Conservation (phyloP, 1,140 invertebrate genomes). For the Pogonognathellus flavescens region DNA sequence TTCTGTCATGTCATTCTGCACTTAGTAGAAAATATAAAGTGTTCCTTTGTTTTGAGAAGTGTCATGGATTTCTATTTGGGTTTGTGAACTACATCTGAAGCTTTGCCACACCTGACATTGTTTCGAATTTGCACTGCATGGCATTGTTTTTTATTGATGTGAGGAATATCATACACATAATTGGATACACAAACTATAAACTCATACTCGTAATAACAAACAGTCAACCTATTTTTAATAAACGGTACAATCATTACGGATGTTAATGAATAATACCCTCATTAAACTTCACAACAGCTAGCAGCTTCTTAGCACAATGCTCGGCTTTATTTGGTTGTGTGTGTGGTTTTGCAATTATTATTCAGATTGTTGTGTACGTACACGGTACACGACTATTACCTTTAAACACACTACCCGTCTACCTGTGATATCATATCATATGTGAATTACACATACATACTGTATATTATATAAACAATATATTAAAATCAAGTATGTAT, state of each 20-base stretch:
- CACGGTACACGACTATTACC: too few relatives aligned
- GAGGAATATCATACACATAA: slow-evolving; percentile 15
- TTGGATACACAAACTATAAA: slow-evolving; percentile 11
- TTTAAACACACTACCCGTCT: too few relatives aligned
- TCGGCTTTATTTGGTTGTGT: too few relatives aligned
- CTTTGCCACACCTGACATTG: slow-evolving; percentile 44
- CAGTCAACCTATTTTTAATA: slow-evolving; percentile 42
- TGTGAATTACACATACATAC: too few relatives aligned
- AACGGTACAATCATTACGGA: slow-evolving; percentile 39
- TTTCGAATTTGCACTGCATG: slow-evolving; percentile 17
- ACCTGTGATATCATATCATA: too few relatives aligned
- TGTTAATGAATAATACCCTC: slow-evolving; percentile 39
- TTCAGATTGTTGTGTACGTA: too few relatives aligned
- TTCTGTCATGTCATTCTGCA: too few relatives aligned
- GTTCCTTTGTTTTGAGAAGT: background rate
- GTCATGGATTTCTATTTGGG: background rate
- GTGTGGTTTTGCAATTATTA: too few relatives aligned
- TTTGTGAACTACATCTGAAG: slow-evolving; percentile 17
- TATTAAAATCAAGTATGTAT: too few relatives aligned
- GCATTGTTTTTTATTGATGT: slow-evolving; percentile 18
- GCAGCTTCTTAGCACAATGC: background rate
- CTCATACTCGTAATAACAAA: background rate
- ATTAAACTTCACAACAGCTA: slow-evolving; percentile 30
- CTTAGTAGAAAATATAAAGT: background rate
- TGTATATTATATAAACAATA: too few relatives aligned